Evolutionary conservation across 1,140 invertebrate genomes (phyloP).

Genomic region (Heliconius melpomene): DNA sequence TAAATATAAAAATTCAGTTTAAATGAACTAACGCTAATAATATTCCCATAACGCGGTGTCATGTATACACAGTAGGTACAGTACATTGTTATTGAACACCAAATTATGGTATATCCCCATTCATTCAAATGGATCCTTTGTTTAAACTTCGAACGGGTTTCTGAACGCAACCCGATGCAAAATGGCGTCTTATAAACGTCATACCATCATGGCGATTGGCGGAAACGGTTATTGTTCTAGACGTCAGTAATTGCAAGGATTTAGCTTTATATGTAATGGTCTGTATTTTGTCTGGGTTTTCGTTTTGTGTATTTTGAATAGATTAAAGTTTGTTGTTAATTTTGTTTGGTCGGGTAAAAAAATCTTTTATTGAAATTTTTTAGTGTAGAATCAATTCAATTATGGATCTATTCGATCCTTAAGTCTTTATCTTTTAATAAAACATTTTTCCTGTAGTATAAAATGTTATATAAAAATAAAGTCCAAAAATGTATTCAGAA

Average conservation of each 20-base stretch:
- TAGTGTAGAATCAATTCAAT: no score
- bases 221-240: conserved; percentile 57
- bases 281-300: conserved; percentile 15
- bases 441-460: background rate
- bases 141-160: conserved; percentile 48
- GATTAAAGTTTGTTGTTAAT: background rate
- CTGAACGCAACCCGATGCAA: conserved; percentile 62
- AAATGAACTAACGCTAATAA: background rate
- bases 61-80: conserved; percentile 15
- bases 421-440: no score
- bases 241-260: conserved; percentile 22
- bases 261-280: conserved; percentile 14
- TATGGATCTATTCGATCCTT: no score
- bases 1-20: background rate
- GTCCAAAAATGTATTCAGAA: background rate
- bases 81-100: conserved; percentile 32
- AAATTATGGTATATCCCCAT: conserved; percentile 60
- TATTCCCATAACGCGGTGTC: conserved; percentile 4
- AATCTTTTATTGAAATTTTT: no score
- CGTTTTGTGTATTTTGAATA: background rate
- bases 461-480: background rate
- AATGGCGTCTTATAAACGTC: conserved; percentile 67
- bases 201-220: conserved; percentile 58
- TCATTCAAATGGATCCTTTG: conserved; percentile 64
- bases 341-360: background rate